These are phyloP conservation scores for Argynnis bischoffii DNA, from an alignment of 2,888 invertebrate genomes.

Conservation along the genomic window DNA sequence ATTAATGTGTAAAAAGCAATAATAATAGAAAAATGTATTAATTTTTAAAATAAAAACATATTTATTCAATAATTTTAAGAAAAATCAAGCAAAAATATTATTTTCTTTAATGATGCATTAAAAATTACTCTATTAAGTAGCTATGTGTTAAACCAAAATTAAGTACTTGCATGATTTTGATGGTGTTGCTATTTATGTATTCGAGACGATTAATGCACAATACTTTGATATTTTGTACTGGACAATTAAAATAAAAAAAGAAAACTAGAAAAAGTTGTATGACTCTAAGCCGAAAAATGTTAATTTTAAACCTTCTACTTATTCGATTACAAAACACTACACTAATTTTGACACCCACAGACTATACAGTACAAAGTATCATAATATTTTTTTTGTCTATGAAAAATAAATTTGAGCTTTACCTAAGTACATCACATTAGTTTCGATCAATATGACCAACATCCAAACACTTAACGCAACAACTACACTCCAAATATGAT, in stretches of 20 bases:
- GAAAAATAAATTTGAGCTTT: conserved; percentile 41
- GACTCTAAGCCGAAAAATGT: not conserved
- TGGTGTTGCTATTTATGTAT: not conserved
- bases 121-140: not conserved
- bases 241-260: not conserved
- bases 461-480: not conserved
- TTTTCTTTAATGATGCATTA: not conserved
- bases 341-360: not conserved
- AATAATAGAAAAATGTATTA: not conserved
- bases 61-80: not conserved
- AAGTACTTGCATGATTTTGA: not conserved
- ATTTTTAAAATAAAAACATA: not conserved
- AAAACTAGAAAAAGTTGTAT: not conserved
- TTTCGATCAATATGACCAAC: conserved; percentile 36
- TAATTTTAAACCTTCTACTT: not conserved
- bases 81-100: not conserved
- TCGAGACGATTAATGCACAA: not conserved
- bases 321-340: conserved; percentile 7
- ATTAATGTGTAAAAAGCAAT: not conserved
- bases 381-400: conserved; percentile 15
- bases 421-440: conserved; percentile 42
- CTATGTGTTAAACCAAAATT: not conserved
- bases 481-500: not conserved
- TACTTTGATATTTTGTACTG: conserved; percentile 22
- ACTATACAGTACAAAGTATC: conserved; percentile 25